Base-by-base conservation (phyloP, 2,113 vertebrate genomes). In the Bothrops jararaca region DNA sequence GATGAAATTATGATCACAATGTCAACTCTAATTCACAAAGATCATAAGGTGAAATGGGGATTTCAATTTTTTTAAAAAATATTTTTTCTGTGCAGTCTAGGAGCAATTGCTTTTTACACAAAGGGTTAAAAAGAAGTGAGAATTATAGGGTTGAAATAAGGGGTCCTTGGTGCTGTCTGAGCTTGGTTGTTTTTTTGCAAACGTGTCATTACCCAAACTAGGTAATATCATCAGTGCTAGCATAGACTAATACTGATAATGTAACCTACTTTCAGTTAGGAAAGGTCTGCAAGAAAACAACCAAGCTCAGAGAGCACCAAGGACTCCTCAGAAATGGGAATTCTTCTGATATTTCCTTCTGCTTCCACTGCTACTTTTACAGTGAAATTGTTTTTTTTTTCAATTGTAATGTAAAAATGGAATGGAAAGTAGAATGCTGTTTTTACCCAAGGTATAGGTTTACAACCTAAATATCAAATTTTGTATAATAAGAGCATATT, bases 401-500 rank as follows among this genome's bases (percentile, higher is more conserved):
- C 4, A 45, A 56, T 9, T 26, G 23, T 23, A 7, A 53, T 0
- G 1, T 74, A 34, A 74, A 53, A n/a, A 15, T 80, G 52, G 50
- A 69, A 90, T 13, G 5, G 29, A 24, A 58, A 53, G 53, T 5
- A 39, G 34, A 53, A 23, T 56, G 22, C 48, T 42, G 18, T 13
- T 52, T 54, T 64, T 2, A 8, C 29, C 57, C 92, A 50, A 39
- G 39, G 42, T 1, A 26, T 52, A 22, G 69, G 10, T 18, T 42
- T 54, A 45, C 34, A 80, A 7, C 54, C 24, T 54, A 48, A 60
- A 60, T 85, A n/a, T 42, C 34, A 24, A 53, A 12, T 85, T n/a
- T 8, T 50, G 18, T 57, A 11, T 7, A 29, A 18, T 88, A 80
- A 85, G 95, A 48, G 89, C 23, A 12, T 96, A 96, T 95, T 94